Percentiles rank a stretch among this genome's conserved stretches.
These are phyloP conservation scores for Macrobrachium nipponense DNA, from an alignment of 1,140 invertebrate species.

Conservation along the genomic window DNA sequence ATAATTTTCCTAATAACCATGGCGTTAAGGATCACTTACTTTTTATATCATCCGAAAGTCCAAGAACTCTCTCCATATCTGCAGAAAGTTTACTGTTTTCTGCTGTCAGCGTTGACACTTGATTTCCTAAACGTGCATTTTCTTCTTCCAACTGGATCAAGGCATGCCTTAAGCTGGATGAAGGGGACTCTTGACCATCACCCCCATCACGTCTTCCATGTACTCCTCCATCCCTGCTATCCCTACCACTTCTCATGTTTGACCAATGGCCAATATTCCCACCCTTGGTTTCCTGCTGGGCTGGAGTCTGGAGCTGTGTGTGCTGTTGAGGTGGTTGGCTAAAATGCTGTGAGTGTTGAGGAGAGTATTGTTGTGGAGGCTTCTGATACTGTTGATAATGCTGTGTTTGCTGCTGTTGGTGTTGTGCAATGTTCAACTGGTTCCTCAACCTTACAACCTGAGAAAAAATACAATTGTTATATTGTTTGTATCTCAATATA, in stretches of 20 bases:
- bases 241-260: not conserved
- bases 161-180: constrained; percentile 25
- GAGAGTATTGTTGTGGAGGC: constrained; percentile 21
- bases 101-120: constrained; percentile 17
- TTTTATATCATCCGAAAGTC: constrained; percentile 43
- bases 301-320: constrained; percentile 4
- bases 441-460: constrained; percentile 62
- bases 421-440: constrained; percentile 59
- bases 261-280: constrained; percentile 3
- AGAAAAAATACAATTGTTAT: not conserved
- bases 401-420: constrained; percentile 45
- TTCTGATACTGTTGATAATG: constrained; percentile 34
- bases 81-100: constrained; percentile 45
- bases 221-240: constrained; percentile 16
- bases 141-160: constrained; percentile 45
- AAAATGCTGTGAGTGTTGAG: constrained; percentile 6
- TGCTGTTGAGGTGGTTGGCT: constrained; percentile 6
- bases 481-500: not conserved
- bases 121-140: constrained; percentile 35
- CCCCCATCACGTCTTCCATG: constrained; percentile 26
- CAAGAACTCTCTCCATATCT: constrained; percentile 51
- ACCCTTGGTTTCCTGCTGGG: constrained; percentile 2
- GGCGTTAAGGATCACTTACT: not conserved
- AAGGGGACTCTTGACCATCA: constrained; percentile 49
- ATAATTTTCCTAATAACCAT: too few species aligned